phyloP scores from a whole-genome alignment of 2,797 vertebrate species.

The Acanthopagrus latus region DNA sequence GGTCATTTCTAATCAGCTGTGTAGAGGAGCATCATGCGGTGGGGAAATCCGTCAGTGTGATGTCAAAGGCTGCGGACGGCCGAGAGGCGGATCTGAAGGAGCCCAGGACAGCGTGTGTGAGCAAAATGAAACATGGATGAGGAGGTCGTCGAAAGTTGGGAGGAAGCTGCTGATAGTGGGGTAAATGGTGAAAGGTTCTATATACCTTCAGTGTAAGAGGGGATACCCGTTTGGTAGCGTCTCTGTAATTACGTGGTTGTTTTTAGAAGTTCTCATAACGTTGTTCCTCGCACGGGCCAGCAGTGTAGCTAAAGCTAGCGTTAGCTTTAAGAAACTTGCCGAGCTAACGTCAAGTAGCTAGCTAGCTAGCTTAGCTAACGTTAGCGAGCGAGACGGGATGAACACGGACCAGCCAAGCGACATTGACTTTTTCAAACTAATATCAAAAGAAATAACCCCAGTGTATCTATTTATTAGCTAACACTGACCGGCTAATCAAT shows the following conservation, averaged over 20 bases:
- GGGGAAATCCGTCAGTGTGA: slow-evolving; percentile 68
- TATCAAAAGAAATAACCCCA: fast-evolving
- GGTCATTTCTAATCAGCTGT: neutral
- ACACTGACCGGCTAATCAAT: fast-evolving
- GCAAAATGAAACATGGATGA: slow-evolving; percentile 93
- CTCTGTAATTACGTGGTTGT: fast-evolving
- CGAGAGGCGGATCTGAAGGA: slow-evolving; percentile 66
- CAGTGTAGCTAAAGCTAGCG: slow-evolving; percentile 77
- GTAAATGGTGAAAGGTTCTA: slow-evolving; percentile 78
- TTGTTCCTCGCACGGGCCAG: slow-evolving; percentile 62
- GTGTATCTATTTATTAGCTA: fast-evolving
- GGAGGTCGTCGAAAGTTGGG: slow-evolving; percentile 95
- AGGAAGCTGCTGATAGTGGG: slow-evolving; percentile 94
- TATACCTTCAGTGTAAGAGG: fast-evolving
- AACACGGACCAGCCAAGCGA: neutral
- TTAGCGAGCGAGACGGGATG: neutral
- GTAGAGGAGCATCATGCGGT: neutral
- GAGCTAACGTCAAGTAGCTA: slow-evolving; percentile 43
- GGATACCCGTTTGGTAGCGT: fast-evolving
- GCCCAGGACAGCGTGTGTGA: slow-evolving; percentile 69
- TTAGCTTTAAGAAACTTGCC: slow-evolving; percentile 72
- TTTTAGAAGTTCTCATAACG: slow-evolving; percentile 20
- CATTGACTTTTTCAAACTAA: fast-evolving
- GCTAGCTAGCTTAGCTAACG: neutral
- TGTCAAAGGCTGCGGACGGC: slow-evolving; percentile 45